phyloP scores from a whole-genome alignment of 2,797 vertebrate genomes.

The Tokudaia muenninki region DNA sequence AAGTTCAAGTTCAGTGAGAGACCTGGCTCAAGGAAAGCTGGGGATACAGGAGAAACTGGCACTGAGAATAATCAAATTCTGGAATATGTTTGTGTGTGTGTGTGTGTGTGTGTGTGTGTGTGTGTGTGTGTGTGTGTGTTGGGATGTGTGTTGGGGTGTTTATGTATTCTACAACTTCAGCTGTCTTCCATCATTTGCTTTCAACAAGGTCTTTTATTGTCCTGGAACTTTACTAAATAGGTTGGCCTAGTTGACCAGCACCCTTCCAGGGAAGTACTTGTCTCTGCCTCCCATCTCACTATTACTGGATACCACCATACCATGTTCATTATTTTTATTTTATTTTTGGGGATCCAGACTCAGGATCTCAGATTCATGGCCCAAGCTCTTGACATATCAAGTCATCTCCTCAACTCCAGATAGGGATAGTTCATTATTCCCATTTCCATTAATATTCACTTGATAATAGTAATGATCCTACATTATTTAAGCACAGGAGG shows the following conservation, averaged over 20 bases:
- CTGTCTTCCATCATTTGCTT: not conserved
- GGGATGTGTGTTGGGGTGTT: not conserved
- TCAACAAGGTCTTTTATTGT: not conserved
- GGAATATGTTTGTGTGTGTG: not conserved
- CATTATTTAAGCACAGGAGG: not conserved
- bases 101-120: not conserved
- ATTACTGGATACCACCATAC: not conserved
- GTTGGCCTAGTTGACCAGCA: no score
- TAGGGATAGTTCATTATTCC: not conserved
- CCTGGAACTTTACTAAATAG: not conserved
- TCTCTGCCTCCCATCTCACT: not conserved
- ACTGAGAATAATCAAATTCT: not conserved
- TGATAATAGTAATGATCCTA: not conserved
- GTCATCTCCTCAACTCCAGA: not conserved
- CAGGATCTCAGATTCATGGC: not conserved
- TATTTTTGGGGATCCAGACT: no score
- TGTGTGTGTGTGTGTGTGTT: not conserved
- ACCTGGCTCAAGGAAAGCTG: not conserved
- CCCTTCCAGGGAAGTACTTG: not conserved
- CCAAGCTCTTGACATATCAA: not conserved
- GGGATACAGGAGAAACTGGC: not conserved
- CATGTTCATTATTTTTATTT: not conserved
- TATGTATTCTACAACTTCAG: not conserved
- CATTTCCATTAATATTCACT: not conserved
- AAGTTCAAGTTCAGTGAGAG: not conserved